Percentiles rank a stretch among this genome's conserved stretches.
Evolutionary conservation across 2,888 invertebrate species (phyloP).

Genomic region (Trichopoda pennipes): DNA sequence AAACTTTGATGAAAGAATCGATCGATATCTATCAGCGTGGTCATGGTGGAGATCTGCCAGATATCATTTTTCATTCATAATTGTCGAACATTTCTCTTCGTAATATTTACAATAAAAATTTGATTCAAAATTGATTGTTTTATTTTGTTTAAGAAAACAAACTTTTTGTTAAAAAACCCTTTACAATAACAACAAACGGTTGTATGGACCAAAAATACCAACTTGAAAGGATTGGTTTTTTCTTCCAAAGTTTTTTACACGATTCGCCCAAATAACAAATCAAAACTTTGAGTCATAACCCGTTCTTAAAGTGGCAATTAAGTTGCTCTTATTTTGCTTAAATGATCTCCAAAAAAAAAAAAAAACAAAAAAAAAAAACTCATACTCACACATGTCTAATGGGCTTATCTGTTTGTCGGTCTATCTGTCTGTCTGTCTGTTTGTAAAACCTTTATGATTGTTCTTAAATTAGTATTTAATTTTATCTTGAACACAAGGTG

Average conservation of each 20-base stretch:
- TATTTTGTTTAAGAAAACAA: too few relatives aligned
- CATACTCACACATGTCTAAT: constrained; percentile 27
- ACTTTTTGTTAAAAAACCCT: too few relatives aligned
- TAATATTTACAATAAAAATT: too few relatives aligned
- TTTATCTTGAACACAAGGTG: constrained; percentile 53
- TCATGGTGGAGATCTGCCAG: too few relatives aligned
- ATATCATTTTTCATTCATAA: too few relatives aligned
- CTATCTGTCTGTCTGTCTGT: neutral
- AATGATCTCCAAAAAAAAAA: constrained; percentile 37
- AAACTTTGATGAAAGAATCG: too few relatives aligned
- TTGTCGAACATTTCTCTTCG: too few relatives aligned
- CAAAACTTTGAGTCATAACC: constrained; percentile 63
- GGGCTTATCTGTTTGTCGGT: constrained; percentile 4
- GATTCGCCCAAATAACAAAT: constrained; percentile 25
- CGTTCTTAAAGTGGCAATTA: constrained; percentile 66
- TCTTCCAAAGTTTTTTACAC: neutral
- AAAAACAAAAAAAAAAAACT: neutral
- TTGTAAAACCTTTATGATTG: constrained; percentile 38
- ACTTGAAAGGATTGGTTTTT: too few relatives aligned
- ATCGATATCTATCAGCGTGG: too few relatives aligned
- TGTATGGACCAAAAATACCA: too few relatives aligned
- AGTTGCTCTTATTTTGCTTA: constrained; percentile 60
- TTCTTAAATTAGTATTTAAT: constrained; percentile 48
- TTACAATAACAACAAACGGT: too few relatives aligned
- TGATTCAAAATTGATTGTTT: too few relatives aligned